phyloP scores from a whole-genome alignment of 2,797 vertebrate genomes.

The Mormyrus proboscirostris region DNA sequence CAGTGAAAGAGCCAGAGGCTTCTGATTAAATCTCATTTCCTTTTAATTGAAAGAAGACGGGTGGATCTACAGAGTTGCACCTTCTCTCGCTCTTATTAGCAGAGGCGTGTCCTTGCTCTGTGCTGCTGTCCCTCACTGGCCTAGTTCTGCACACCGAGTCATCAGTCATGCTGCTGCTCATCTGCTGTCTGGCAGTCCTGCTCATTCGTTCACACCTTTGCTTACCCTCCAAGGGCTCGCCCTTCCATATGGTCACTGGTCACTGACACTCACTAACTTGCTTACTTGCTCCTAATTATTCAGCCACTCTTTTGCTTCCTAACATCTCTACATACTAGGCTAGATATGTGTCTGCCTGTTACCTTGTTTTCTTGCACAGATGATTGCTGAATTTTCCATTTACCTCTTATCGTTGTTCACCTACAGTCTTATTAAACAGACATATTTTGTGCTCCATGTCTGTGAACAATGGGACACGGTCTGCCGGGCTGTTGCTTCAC shows the following conservation, averaged over 20 bases:
- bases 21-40: slow-evolving; percentile 18
- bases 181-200: background rate
- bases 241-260: background rate
- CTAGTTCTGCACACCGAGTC: background rate
- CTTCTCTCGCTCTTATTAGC: background rate
- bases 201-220: background rate
- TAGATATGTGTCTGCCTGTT: background rate
- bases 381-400: background rate
- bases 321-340: background rate
- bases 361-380: background rate
- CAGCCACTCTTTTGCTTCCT: background rate
- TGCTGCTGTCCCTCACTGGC: background rate
- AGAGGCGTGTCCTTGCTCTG: background rate
- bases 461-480: background rate
- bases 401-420: background rate
- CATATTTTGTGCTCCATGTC: background rate
- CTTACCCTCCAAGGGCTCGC: background rate
- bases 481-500: background rate
- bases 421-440: background rate
- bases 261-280: background rate
- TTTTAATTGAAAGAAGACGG: background rate
- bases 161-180: background rate
- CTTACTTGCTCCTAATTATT: background rate
- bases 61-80: background rate
- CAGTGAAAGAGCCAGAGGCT: background rate